Conservation (phyloP, 2,888 invertebrate genomes). For the Caenorhabditis sp. region DNA sequence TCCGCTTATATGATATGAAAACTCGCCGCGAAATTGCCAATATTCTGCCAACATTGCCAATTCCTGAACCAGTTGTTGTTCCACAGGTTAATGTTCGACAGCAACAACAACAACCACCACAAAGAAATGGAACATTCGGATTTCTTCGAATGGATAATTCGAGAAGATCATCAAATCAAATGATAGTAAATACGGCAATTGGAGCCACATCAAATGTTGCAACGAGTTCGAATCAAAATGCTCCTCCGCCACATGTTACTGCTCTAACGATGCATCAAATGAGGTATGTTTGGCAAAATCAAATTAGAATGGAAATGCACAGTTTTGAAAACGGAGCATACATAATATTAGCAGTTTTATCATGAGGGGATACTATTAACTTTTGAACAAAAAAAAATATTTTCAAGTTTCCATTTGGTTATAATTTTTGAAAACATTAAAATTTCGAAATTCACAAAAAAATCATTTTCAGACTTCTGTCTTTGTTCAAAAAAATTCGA, state of each 20-base stretch:
- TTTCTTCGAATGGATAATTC: conserved; percentile 13
- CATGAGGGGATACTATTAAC: too few relatives aligned
- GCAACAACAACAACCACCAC: background rate
- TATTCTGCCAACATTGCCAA: conserved; percentile 6
- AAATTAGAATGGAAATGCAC: background rate
- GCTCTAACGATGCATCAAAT: conserved; percentile 44
- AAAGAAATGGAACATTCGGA: conserved; percentile 12
- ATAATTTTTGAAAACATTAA: too few relatives aligned
- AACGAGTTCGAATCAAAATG: background rate
- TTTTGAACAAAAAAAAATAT: too few relatives aligned
- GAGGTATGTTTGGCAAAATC: conserved; percentile 21
- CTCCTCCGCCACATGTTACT: conserved; percentile 13
- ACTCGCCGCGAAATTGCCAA: conserved; percentile 14
- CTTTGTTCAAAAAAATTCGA: too few relatives aligned
- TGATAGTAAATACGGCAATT: background rate
- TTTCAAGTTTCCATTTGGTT: too few relatives aligned
- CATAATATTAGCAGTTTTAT: background rate
- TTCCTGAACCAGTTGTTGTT: background rate
- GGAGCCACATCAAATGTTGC: background rate
- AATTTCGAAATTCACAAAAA: too few relatives aligned
- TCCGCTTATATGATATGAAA: conserved; percentile 22
- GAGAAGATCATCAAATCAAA: conserved; percentile 13
- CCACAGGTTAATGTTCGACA: background rate
- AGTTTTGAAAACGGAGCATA: background rate
- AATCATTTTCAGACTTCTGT: too few relatives aligned